Percentiles rank a stretch among this genome's conserved stretches.
phyloP scores from a whole-genome alignment of 1,140 invertebrate genomes.

The Campoletis sonorensis region DNA sequence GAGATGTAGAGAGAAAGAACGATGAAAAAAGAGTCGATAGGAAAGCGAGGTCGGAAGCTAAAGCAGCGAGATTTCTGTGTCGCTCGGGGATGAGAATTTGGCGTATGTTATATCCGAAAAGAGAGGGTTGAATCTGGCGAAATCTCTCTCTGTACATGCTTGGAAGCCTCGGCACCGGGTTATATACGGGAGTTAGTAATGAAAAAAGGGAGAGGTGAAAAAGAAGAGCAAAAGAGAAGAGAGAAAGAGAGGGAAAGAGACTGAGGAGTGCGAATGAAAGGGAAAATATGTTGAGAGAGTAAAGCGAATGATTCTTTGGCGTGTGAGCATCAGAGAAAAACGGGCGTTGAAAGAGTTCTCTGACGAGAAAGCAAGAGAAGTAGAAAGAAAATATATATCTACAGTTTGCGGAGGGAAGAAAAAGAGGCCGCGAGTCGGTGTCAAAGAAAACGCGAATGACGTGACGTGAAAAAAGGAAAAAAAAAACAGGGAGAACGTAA shows the following conservation, averaged over 20 bases:
- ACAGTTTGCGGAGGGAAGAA: neutral
- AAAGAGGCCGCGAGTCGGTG: constrained; percentile 10
- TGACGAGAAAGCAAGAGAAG: constrained; percentile 35
- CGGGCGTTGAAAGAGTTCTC: constrained; percentile 17
- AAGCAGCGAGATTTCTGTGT: constrained; percentile 31
- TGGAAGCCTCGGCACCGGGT: constrained; percentile 2
- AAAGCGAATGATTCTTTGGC: constrained; percentile 4
- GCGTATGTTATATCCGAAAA: neutral
- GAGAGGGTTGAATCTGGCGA: constrained; percentile 28
- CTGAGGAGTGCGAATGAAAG: constrained; percentile 12
- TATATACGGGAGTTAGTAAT: constrained; percentile 6
- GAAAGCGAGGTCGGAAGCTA: neutral
- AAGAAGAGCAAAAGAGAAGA: constrained; percentile 33
- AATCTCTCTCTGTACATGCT: constrained; percentile 7
- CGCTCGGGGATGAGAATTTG: constrained; percentile 10
- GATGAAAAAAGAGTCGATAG: neutral
- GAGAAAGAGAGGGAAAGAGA: constrained; percentile 19
- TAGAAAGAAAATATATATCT: neutral
- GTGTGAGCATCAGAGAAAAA: constrained; percentile 30
- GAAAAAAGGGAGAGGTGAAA: constrained; percentile 47
- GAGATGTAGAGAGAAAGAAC: neutral
- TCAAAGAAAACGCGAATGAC: constrained; percentile 36
- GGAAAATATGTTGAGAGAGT: constrained; percentile 17
- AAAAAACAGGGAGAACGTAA: neutral
- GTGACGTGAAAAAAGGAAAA: constrained; percentile 20